Base-by-base conservation (phyloP, 2,888 invertebrate genomes). In the Sarcophaga rosellei region DNA sequence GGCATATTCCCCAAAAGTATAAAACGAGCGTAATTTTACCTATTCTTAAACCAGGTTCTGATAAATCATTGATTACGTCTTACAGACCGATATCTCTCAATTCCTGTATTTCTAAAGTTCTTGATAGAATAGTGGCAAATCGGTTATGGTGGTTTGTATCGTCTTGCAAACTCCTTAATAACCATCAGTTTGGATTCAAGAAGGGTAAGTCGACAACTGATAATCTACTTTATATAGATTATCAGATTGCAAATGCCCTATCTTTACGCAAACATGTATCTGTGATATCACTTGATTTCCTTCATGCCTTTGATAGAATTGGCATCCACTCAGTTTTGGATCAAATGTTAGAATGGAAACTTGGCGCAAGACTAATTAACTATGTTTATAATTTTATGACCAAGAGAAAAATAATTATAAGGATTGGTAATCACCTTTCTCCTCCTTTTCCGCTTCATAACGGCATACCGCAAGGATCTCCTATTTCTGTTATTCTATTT, bases 401-500 rank as follows among this genome's bases (percentile, higher is more conserved):
- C 11, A 65, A 72, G 57, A 72, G 85, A n/a, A 70, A 85, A 68
- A 78, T 84, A 21, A 59, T 23, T 25, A 78, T 78, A 23, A 75
- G 76, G 76, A 21, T 76, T 17, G 35, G 20, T 8, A 70, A 69
- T 4, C 21, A n/a, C 15, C 44, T n/a, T n/a, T n/a, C n/a, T n/a
- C n/a, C n/a, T n/a, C n/a, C n/a, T n/a, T n/a, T n/a, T n/a, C n/a
- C n/a, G n/a, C n/a, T n/a, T n/a, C n/a, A n/a, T n/a, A n/a, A n/a
- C n/a, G n/a, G n/a, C n/a, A n/a, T n/a, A n/a, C n/a, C n/a, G n/a
- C n/a, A n/a, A n/a, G n/a, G n/a, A 44, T 86, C 86, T 11, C 87
- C 81, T 17, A n/a, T 83, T 4, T 85, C 83, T 11, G 85, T 84
- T 10, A 72, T 87, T 8, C 45, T 87, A 17, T 86, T 86, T 25